Evolutionary conservation across 2,797 vertebrate genomes (phyloP).

Genomic region (Ptychobarbus kaznakovi): DNA sequence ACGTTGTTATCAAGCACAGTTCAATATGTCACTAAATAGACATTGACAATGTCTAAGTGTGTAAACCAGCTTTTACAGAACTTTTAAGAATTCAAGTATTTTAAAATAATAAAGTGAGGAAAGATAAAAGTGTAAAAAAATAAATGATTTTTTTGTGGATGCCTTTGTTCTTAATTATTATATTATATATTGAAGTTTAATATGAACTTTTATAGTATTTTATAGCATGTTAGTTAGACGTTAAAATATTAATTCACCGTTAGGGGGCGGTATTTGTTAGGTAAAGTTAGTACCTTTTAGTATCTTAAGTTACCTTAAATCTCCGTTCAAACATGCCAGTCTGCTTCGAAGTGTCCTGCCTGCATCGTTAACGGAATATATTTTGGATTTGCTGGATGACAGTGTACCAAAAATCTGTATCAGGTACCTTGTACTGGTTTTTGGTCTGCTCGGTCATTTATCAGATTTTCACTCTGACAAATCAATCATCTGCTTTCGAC

Average conservation of each 20-base stretch:
- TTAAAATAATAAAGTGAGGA: constrained; percentile 6
- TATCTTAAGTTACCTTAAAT: background rate
- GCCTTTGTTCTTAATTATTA: background rate
- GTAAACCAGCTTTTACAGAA: background rate
- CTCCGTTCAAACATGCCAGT: background rate
- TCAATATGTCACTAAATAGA: background rate
- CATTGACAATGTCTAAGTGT: background rate
- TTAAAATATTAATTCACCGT: background rate
- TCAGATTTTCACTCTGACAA: constrained; percentile 17
- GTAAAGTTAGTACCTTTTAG: background rate
- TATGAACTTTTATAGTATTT: background rate
- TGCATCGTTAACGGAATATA: background rate
- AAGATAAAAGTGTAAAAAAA: background rate
- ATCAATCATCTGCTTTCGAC: constrained; percentile 10
- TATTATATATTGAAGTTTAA: background rate
- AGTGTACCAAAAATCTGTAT: background rate
- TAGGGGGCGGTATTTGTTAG: background rate
- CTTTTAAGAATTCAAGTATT: background rate
- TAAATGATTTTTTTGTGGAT: background rate
- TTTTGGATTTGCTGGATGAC: background rate
- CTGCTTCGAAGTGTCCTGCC: background rate
- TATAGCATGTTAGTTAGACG: background rate
- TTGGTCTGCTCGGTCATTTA: background rate
- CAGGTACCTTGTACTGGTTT: background rate
- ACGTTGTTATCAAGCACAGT: background rate